Base-by-base conservation (phyloP, 2,113 vertebrate genomes). In the Aldabrachelys gigantea region DNA sequence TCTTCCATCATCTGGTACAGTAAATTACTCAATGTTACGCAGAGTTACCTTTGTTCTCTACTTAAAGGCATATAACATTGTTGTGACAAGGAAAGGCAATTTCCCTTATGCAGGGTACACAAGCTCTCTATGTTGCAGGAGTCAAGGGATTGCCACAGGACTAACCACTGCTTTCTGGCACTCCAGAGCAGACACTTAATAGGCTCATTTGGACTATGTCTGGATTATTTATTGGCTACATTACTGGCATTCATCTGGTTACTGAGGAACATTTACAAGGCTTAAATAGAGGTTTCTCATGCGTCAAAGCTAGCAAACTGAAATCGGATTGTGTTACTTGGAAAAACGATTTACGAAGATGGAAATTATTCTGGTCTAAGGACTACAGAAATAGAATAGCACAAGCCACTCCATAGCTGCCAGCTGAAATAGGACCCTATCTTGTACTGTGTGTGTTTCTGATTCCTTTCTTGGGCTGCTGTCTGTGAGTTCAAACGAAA, bases 341-440 rank as follows among this genome's bases (percentile, higher is more conserved):
- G 89, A 95, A 94, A 95, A 95, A 92, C 80, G 3, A 82, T 65
- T 89, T 89, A 27, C 91, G 95, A 94, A 54, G 13, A 95, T 85
- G 87, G 89, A 95, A 96, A 89, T 93, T 49, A 85, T 85, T 95
- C 80, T 79, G 56, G n/a, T 80, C n/a, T 0, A 3, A 91, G 88
- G 84, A 52, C 44, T 92, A 91, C 92, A 95, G 85, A 97, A 97
- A 96, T 96, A 97, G 81, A 90, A 53, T 87, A 84, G 65, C 59
- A 89, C 69, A 90, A 96, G 65, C 3, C 56, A 62, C 90, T 93
- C 81, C 0, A 1, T 82, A 91, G 84, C 89, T 88, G 85, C 91
- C 90, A 94, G 78, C 25, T 97, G 91, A 95, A 95, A 94, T 87
- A 96, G 92, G 94, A 91, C 91, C 89, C 85, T 93, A 1, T 92